Base-by-base conservation (phyloP, 1,140 invertebrate genomes). In the Microplitis mediator region DNA sequence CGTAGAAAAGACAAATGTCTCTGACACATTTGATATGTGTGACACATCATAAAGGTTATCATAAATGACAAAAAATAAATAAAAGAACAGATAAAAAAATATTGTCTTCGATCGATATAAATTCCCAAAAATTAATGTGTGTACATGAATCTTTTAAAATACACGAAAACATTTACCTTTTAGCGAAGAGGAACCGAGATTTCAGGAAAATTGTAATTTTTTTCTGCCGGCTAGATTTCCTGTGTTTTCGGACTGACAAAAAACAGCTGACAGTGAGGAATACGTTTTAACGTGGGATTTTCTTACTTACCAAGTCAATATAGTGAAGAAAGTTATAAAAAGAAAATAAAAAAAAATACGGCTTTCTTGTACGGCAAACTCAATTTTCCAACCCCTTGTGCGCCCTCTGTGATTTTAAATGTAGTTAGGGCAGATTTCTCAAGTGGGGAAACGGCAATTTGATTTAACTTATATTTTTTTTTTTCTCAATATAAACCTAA, bases 191-290 rank as follows among this genome's bases (percentile, higher is more conserved):
- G 52, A 14, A 54, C 13, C 13, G 52, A 16, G 16, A 14, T 16
- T 16, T 16, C 16, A 54, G 52, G 52, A 54, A 54, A 54, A 54
- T 54, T 54, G 52, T 3, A 54, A 50, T 14, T 14, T n/a, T 54
- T 54, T 54, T 54, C n/a, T 54, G 13, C n/a, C n/a, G 52, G 5
- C 16, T 54, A 23, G 32, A 68, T 16, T 56, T 52, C 52, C 31
- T 3, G n/a, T 23, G 13, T 51, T 13, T 16, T 13, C n/a, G n/a
- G 34, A 5, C 56, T 68, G 34, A 45, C 34, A 68, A 68, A 68
- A 68, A 68, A 61, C 61, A 50, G 68, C 68, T 69, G 68, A 69
- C 68, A 69, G 68, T 69, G 58, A 69, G 61, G 54, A 69, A 69
- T 69, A 58, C 68, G 31, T 64, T 64, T n/a, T 6, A 39, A 63